Evolutionary conservation across 2,113 vertebrate genomes (phyloP).

Genomic region (Tachysurus fulvidraco): DNA sequence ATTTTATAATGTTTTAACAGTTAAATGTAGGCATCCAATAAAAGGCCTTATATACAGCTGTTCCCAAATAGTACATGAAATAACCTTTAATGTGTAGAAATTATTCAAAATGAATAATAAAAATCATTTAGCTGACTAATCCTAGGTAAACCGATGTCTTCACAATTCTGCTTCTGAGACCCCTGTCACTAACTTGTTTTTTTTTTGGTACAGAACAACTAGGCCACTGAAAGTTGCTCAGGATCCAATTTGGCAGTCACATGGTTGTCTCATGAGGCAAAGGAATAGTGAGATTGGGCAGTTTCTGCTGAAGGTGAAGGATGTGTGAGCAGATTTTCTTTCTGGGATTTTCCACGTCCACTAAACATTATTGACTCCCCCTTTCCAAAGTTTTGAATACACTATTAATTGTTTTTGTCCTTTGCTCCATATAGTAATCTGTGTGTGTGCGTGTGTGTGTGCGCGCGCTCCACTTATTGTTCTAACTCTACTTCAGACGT

Average conservation of each 20-base stretch:
- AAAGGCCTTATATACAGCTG: neutral
- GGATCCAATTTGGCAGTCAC: conserved; percentile 26
- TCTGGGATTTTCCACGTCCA: neutral
- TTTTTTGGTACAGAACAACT: neutral
- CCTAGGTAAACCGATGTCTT: neutral
- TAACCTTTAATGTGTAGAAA: too few species aligned
- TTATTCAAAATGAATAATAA: neutral
- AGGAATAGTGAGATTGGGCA: neutral
- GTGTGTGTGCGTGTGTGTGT: neutral
- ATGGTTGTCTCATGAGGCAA: conserved; percentile 9
- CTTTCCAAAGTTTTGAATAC: neutral
- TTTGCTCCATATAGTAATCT: neutral
- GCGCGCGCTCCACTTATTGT: conserved; percentile 30
- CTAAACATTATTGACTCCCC: neutral
- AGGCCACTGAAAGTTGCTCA: conserved; percentile 3
- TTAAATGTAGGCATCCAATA: neutral
- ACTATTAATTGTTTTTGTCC: neutral
- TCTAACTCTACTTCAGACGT: conserved; percentile 41
- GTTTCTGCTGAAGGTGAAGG: neutral
- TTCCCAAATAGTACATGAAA: neutral
- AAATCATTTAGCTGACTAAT: neutral
- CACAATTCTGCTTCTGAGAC: neutral
- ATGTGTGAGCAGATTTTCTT: conserved; percentile 1
- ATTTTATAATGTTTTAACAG: neutral
- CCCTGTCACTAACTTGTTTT: neutral